These are phyloP conservation scores for Caenorhabditis auriculariae DNA, from an alignment of 2,888 invertebrate genomes.

Conservation along the genomic window DNA sequence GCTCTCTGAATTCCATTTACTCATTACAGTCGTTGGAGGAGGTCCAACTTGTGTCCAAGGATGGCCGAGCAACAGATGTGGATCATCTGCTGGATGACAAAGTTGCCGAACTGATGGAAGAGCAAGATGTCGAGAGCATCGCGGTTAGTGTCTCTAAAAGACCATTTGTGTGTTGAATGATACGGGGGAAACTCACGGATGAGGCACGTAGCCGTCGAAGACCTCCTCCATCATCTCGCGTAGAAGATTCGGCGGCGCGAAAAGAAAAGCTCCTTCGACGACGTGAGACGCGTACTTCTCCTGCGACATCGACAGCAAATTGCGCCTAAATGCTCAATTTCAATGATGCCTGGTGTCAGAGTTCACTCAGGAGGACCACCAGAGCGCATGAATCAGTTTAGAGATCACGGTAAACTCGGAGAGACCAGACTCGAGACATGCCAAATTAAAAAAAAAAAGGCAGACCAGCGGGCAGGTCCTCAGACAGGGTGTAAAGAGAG, in stretches of 20 bases:
- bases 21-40: not conserved
- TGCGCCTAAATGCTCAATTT: slow-evolving; percentile 38
- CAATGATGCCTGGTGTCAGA: too few species aligned
- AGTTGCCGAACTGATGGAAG: slow-evolving; percentile 59
- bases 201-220: slow-evolving; percentile 48
- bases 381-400: too few species aligned
- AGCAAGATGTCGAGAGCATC: slow-evolving; percentile 52
- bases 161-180: not conserved
- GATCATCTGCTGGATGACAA: slow-evolving; percentile 57
- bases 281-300: slow-evolving; percentile 57
- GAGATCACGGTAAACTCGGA: too few species aligned
- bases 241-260: slow-evolving; percentile 30
- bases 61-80: slow-evolving; percentile 30
- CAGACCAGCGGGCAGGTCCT: too few species aligned
- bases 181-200: slow-evolving; percentile 19
- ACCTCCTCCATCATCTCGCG: slow-evolving; percentile 49
- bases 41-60: slow-evolving; percentile 15
- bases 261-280: slow-evolving; percentile 48
- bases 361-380: too few species aligned
- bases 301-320: slow-evolving; percentile 53
- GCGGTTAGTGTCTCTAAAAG: slow-evolving; percentile 25
- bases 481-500: too few species aligned
- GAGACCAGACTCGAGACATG: too few species aligned
- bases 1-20: slow-evolving; percentile 2
- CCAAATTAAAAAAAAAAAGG: too few species aligned